These are phyloP conservation scores for Agonopterix heracliana DNA, from an alignment of 2,888 invertebrate genomes.

Conservation along the genomic window DNA sequence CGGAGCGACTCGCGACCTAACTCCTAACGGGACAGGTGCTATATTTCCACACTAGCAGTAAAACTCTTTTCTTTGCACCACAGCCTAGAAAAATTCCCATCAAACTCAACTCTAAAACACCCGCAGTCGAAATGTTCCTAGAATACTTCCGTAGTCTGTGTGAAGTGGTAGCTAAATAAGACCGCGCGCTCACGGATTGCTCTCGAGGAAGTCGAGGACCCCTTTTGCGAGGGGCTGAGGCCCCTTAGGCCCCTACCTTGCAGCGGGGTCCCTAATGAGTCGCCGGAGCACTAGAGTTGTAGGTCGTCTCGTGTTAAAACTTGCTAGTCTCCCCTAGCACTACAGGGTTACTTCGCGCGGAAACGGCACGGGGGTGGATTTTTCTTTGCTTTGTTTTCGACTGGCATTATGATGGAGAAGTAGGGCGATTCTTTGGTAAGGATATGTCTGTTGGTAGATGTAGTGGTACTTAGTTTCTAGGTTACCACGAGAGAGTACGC, in stretches of 20 bases:
- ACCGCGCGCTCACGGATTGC: conserved; percentile 54
- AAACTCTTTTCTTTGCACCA: conserved; percentile 16
- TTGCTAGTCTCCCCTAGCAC: conserved; percentile 52
- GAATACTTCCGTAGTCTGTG: conserved; percentile 23
- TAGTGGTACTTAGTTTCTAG: too few relatives aligned
- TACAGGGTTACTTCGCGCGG: conserved; percentile 57
- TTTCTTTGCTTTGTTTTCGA: conserved; percentile 54
- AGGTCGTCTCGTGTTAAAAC: conserved; percentile 66
- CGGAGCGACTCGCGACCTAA: conserved; percentile 36
- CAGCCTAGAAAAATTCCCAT: conserved; percentile 22
- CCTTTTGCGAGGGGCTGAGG: conserved; percentile 56
- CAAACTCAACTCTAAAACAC: conserved; percentile 12
- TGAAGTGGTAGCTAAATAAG: conserved; percentile 33
- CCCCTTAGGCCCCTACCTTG: conserved; percentile 56
- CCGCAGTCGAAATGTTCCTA: conserved; percentile 10
- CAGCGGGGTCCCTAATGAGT: conserved; percentile 70
- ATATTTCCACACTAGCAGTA: conserved; percentile 20
- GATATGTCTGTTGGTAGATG: too few relatives aligned
- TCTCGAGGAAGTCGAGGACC: conserved; percentile 57
- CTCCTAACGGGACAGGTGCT: conserved; percentile 25
- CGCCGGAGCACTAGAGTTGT: conserved; percentile 73
- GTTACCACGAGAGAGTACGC: too few relatives aligned
- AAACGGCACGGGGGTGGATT: conserved; percentile 44
- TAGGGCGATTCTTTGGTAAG: background rate
- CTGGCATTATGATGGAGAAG: conserved; percentile 5